A percentile compares a stretch with the other conserved stretches of the same genome.
These are phyloP conservation scores for Drosophila greeni DNA, from an alignment of 2,888 invertebrate species.

Conservation along the genomic window DNA sequence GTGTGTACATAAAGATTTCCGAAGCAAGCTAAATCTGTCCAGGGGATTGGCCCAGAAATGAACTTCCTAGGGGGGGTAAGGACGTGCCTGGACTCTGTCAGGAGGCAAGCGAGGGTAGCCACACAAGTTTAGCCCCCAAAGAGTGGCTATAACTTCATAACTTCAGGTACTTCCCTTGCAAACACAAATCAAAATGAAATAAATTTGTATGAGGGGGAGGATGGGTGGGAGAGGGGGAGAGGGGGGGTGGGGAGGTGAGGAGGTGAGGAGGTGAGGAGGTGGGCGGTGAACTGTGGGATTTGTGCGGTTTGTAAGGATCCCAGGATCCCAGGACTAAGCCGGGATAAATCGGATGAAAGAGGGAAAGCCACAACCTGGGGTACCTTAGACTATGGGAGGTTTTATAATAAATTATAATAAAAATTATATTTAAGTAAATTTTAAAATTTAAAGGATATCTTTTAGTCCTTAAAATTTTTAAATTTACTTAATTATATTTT, in stretches of 20 bases:
- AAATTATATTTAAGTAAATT: too few species aligned
- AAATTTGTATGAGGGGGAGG: slow-evolving; percentile 19
- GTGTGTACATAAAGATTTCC: slow-evolving; percentile 24
- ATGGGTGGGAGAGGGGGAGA: neutral
- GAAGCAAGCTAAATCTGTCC: slow-evolving; percentile 46
- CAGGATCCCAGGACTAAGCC: slow-evolving; percentile 10
- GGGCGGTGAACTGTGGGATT: slow-evolving; percentile 15
- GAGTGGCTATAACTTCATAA: neutral
- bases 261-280: too few species aligned
- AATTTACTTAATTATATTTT: too few species aligned
- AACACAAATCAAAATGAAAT: slow-evolving; percentile 29
- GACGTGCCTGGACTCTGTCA: slow-evolving; percentile 57
- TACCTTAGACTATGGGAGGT: too few species aligned
- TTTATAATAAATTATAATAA: too few species aligned
- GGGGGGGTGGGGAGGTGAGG: too few species aligned
- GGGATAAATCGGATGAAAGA: slow-evolving; percentile 2
- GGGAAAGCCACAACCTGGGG: neutral
- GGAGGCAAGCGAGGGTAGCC: slow-evolving; percentile 12
- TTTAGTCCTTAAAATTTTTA: too few species aligned
- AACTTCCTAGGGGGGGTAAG: slow-evolving; percentile 35
- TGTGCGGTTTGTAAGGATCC: slow-evolving; percentile 30
- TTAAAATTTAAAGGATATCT: too few species aligned
- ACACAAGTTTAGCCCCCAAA: neutral
- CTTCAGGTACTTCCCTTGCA: slow-evolving; percentile 7
- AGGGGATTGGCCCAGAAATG: slow-evolving; percentile 44